Evolutionary conservation across 1,140 invertebrate genomes (phyloP).

Genomic region (Heliconius eleuchia): DNA sequence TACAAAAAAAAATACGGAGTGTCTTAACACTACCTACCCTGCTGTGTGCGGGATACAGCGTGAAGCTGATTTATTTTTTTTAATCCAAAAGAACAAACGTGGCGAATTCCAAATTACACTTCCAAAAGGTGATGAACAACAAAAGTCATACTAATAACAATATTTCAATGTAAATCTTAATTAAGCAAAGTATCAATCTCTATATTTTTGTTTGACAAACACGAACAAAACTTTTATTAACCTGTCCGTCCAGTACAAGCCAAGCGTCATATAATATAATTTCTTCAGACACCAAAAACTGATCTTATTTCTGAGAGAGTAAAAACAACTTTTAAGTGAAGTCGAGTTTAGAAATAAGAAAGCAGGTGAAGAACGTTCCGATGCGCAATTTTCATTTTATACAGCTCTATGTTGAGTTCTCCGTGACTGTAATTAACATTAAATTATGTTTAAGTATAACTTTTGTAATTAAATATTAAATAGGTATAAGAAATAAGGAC

Average conservation of each 20-base stretch:
- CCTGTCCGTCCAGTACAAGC: conserved; percentile 27
- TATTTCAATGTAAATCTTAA: conserved; percentile 13
- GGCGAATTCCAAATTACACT: background rate
- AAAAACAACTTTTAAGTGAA: conserved; percentile 16
- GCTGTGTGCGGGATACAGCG: too few relatives aligned
- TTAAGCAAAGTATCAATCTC: conserved; percentile 14
- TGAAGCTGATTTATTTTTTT: too few relatives aligned
- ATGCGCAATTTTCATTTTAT: conserved; percentile 39
- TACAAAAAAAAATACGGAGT: background rate
- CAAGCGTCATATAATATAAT: background rate
- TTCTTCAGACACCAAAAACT: background rate
- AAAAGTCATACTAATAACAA: conserved; percentile 4
- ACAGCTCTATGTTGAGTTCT: conserved; percentile 34
- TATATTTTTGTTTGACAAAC: conserved; percentile 22
- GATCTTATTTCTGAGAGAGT: background rate
- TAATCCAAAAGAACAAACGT: background rate
- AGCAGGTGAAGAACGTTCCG: conserved; percentile 30
- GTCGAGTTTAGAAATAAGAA: conserved; percentile 28
- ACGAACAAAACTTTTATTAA: conserved; percentile 25
- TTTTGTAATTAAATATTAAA: background rate
- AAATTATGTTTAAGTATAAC: conserved; percentile 13
- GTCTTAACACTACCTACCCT: too few relatives aligned
- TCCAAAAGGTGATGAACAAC: background rate
- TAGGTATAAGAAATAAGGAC: background rate
- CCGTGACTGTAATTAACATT: conserved; percentile 41